These are phyloP conservation scores for Choreutis nemorana DNA, from an alignment of 2,888 invertebrate genomes.

Conservation along the genomic window DNA sequence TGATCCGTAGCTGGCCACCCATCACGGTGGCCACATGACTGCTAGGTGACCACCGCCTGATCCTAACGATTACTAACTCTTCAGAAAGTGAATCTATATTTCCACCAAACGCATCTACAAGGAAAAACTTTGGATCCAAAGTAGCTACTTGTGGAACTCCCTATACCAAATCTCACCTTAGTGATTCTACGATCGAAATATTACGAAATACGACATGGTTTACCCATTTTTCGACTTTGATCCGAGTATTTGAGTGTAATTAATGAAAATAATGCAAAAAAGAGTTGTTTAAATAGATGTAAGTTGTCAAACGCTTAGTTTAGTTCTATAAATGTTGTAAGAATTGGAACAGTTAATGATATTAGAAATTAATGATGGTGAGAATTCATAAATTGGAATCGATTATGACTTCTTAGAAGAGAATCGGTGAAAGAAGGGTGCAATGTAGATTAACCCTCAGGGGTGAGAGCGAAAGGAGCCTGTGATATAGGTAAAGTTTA, in stretches of 20 bases:
- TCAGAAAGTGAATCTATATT: slow-evolving; percentile 13
- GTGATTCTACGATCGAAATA: too few species aligned
- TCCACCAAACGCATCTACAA: slow-evolving; percentile 8
- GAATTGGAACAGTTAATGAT: slow-evolving; percentile 31
- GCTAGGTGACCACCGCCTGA: slow-evolving; percentile 56
- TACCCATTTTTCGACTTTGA: too few species aligned
- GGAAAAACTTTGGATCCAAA: slow-evolving; percentile 25
- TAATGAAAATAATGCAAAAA: too few species aligned
- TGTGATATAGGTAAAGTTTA: slow-evolving; percentile 49
- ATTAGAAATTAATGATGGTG: too few species aligned
- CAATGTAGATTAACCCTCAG: slow-evolving; percentile 44
- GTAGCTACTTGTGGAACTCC: slow-evolving; percentile 30
- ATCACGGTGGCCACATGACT: slow-evolving; percentile 64
- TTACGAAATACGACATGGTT: too few species aligned
- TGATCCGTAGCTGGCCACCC: slow-evolving; percentile 69
- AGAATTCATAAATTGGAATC: too few species aligned
- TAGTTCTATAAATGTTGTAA: slow-evolving; percentile 13
- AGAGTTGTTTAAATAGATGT: too few species aligned
- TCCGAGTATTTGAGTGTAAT: too few species aligned
- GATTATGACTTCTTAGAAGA: too few species aligned
- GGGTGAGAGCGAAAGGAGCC: slow-evolving; percentile 48
- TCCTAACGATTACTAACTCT: slow-evolving; percentile 19
- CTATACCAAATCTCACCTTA: slow-evolving; percentile 13
- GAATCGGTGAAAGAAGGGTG: too few species aligned
- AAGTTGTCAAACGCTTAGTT: slow-evolving; percentile 26